phyloP scores from a whole-genome alignment of 2,113 vertebrate genomes.

The Stigmatopora nigra region DNA sequence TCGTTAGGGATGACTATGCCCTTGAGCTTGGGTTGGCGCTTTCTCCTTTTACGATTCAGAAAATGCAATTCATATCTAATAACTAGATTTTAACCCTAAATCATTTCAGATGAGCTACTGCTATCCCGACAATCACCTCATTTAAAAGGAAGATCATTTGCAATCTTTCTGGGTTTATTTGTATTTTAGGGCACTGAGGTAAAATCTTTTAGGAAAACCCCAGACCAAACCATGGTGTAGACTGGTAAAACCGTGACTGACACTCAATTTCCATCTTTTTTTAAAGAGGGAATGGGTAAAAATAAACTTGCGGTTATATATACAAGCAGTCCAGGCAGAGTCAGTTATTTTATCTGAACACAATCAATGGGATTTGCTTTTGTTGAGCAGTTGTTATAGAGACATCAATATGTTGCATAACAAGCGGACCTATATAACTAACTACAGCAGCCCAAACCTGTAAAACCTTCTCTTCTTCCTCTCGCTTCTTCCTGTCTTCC shows the following conservation, averaged over 20 bases:
- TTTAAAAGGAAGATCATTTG: not conserved
- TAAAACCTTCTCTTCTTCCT: slow-evolving; percentile 83
- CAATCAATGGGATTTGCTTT: not conserved
- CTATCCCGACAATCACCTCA: not conserved
- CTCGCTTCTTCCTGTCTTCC: slow-evolving; percentile 87
- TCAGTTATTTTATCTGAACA: not conserved
- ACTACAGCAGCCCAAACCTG: slow-evolving; percentile 70
- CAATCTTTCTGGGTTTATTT: not conserved
- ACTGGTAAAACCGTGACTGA: not conserved
- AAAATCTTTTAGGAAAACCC: not conserved
- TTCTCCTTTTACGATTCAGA: not conserved
- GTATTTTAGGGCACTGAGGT: not conserved
- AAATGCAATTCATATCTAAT: not conserved
- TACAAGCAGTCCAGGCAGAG: not conserved
- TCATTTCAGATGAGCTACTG: not conserved
- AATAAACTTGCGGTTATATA: not conserved
- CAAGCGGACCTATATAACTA: not conserved
- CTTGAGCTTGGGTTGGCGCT: not conserved
- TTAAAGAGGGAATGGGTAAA: not conserved
- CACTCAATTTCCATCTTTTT: not conserved
- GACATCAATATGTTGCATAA: not conserved
- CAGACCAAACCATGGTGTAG: not conserved
- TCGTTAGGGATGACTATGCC: not conserved
- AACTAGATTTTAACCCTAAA: not conserved
- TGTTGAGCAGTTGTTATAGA: not conserved